Evolutionary conservation across 2,797 vertebrate species (phyloP), one percentile per base, ranked within the genome.

Genomic region (Muraenolepis orangiensis): DNA sequence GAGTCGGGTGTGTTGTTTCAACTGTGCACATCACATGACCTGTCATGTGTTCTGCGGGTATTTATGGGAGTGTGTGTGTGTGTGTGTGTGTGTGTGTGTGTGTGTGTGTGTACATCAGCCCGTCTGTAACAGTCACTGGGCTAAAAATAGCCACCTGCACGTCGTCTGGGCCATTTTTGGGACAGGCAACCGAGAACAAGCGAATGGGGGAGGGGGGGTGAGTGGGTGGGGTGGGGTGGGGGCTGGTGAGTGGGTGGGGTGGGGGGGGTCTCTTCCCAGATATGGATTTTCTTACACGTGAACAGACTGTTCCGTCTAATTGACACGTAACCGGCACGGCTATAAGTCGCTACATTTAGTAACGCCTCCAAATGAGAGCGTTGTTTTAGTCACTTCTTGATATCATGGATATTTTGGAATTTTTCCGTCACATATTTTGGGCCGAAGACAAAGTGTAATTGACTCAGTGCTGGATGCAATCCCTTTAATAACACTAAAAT

Each of bases 61-160:
- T 91, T 90, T 88, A 86, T 85, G 84, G 80, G 0, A 0, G 57
- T 64, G 57, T 34, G 32, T 34, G 32, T 34, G 78, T 78, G 74
- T 73, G 28, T 80, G 69, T 85, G 83, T 85, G 86, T 82, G 85
- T 80, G 57, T 34, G 32, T 34, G 32, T 34, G 78, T 78, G 74
- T 73, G 28, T 80, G 69, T 85, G 83, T 85, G 86, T 82, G 85
- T 80, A 79, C 78, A 84, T 74, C 80, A 86, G 88, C 82, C 80
- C 77, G 86, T 87, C 84, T 85, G 87, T 83, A 85, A 85, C 86
- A 85, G 88, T 87, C 86, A 82, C 74, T 74, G 57, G 67, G 74
- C 90, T 90, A 91, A 86, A 89, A 88, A 91, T 90, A 93, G 88
- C 76, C 71, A 20, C 69, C 81, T 46, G 87, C 81, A 79, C 31